These are phyloP conservation scores for Atherinomorus stipes DNA, from an alignment of 2,113 vertebrate genomes.

Conservation along the genomic window DNA sequence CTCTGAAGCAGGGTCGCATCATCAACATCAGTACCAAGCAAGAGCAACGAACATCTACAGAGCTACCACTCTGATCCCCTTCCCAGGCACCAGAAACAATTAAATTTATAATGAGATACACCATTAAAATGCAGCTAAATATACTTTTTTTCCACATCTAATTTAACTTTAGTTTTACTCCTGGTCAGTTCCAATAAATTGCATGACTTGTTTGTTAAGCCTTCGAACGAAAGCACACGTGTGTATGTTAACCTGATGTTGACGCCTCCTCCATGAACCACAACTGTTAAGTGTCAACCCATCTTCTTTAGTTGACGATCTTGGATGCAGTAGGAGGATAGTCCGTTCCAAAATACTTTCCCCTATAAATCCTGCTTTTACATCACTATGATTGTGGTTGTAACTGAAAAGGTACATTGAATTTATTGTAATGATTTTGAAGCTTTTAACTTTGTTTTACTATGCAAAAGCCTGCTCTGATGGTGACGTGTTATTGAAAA, in stretches of 20 bases:
- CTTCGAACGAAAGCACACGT: constrained; percentile 18
- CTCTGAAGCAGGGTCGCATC: background rate
- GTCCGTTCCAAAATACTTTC: background rate
- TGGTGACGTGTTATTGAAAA: background rate
- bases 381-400: rapidly evolving
- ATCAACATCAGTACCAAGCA: constrained; percentile 40
- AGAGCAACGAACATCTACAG: background rate
- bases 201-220: background rate
- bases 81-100: background rate
- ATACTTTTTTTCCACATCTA: too few species aligned
- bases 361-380: background rate
- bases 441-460: background rate
- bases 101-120: too few species aligned
- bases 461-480: background rate
- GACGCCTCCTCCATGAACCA: constrained; percentile 50
- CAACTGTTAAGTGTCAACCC: background rate
- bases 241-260: constrained; percentile 48
- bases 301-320: constrained; percentile 15
- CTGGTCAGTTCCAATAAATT: background rate
- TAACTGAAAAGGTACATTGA: rapidly evolving
- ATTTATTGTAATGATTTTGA: rapidly evolving
- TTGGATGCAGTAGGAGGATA: background rate
- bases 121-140: background rate
- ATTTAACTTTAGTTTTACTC: rapidly evolving
- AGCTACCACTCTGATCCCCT: constrained; percentile 42